Evolutionary conservation across 2,797 vertebrate species (phyloP).

Genomic region (Anableps anableps): DNA sequence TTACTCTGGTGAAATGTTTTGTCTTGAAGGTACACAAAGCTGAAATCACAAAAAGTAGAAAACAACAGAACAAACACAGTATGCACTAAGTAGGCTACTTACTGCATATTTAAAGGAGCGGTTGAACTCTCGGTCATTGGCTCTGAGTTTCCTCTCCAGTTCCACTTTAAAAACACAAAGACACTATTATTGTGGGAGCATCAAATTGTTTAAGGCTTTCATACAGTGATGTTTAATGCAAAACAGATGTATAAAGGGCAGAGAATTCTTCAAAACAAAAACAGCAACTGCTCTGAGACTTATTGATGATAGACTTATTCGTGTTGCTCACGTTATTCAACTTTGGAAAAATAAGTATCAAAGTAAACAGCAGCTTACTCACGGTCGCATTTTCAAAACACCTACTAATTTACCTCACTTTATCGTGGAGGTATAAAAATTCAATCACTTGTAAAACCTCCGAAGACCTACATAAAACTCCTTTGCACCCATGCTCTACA

Average conservation of each 20-base stretch:
- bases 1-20: background rate
- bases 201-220: background rate
- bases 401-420: no score
- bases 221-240: background rate
- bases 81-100: constrained; percentile 67
- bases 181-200: background rate
- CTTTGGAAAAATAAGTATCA: background rate
- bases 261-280: background rate
- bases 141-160: constrained; percentile 86
- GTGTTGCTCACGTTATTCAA: background rate
- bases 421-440: no score
- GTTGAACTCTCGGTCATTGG: constrained; percentile 90
- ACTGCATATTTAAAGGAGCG: constrained; percentile 90
- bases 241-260: background rate
- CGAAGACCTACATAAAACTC: background rate
- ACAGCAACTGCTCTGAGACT: background rate
- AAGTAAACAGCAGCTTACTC: no score
- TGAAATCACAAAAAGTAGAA: background rate
- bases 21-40: background rate
- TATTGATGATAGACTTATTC: background rate
- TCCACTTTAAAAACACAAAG: constrained; percentile 72
- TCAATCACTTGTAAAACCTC: background rate
- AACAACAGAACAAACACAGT: background rate
- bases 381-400: no score
- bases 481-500: no score